Evolutionary conservation across 2,797 vertebrate genomes (phyloP).

Genomic region (Takifugu ocellatus): DNA sequence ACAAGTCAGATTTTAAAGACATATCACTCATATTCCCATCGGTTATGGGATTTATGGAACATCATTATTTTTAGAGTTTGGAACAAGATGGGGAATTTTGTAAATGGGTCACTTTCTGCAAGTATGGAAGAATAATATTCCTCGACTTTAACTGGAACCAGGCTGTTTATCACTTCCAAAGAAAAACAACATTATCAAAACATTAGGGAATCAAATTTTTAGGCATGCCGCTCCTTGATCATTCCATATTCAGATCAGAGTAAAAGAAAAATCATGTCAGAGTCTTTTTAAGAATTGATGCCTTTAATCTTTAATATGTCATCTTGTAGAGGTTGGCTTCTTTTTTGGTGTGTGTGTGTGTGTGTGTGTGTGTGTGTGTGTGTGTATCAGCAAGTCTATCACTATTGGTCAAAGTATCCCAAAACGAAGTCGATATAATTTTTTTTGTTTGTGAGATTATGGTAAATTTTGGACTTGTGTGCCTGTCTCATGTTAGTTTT

Average conservation of each 20-base stretch:
- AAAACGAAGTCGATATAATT: too few species aligned
- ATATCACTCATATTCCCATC: slow-evolving; percentile 29
- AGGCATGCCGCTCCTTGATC: slow-evolving; percentile 35
- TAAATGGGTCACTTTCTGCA: slow-evolving; percentile 40
- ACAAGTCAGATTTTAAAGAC: slow-evolving; percentile 49
- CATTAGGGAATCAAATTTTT: slow-evolving; percentile 13
- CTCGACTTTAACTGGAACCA: slow-evolving; percentile 5
- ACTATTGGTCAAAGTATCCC: too few species aligned
- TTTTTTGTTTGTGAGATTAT: too few species aligned
- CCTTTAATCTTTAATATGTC: slow-evolving; percentile 53
- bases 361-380: slow-evolving; percentile 6
- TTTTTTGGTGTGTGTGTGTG: slow-evolving; percentile 3
- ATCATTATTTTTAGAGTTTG: slow-evolving; percentile 17
- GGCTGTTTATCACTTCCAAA: slow-evolving; percentile 15
- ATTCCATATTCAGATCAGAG: slow-evolving; percentile 10
- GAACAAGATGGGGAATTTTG: slow-evolving; percentile 28
- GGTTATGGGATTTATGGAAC: slow-evolving; percentile 47
- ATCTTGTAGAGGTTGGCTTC: slow-evolving; percentile 31
- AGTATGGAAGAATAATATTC: slow-evolving; percentile 5
- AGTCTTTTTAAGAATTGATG: slow-evolving; percentile 22
- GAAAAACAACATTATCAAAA: slow-evolving; percentile 16
- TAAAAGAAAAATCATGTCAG: slow-evolving; percentile 35
- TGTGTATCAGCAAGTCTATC: too few species aligned
- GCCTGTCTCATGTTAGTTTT: too few species aligned
- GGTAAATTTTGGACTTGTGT: too few species aligned